These are phyloP conservation scores for Brachyhypopomus gauderio DNA, from an alignment of 2,113 vertebrate genomes.

Conservation along the genomic window DNA sequence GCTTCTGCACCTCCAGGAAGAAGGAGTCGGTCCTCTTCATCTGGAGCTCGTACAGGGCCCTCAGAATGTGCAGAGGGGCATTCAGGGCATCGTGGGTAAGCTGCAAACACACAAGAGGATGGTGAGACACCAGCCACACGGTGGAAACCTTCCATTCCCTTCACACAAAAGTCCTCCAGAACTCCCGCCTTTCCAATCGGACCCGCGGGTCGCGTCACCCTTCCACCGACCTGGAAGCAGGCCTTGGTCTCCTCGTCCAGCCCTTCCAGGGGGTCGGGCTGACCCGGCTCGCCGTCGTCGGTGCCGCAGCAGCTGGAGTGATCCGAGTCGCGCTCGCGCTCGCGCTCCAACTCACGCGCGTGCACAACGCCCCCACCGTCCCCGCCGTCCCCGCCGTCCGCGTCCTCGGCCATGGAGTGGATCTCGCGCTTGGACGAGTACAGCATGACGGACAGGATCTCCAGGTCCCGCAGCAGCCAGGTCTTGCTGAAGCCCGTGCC, in stretches of 20 bases:
- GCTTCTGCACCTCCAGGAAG: conserved; percentile 93
- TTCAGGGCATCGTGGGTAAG: conserved; percentile 95
- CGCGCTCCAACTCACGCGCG: conserved; percentile 58
- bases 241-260: conserved; percentile 96
- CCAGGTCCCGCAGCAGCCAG: conserved; percentile 93
- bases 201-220: too few species aligned
- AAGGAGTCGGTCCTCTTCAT: conserved; percentile 95
- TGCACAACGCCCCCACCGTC: conserved; percentile 56
- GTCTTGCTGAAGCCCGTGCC: conserved; percentile 98
- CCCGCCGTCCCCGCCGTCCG: conserved; percentile 56
- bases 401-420: conserved; percentile 80
- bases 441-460: conserved; percentile 96
- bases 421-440: conserved; percentile 95
- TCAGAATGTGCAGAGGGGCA: conserved; percentile 90
- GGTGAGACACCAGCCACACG: too few species aligned
- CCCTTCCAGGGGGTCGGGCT: conserved; percentile 88
- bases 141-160: too few species aligned
- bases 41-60: conserved; percentile 94
- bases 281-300: conserved; percentile 78
- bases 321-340: conserved; percentile 82
- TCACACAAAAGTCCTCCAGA: too few species aligned
- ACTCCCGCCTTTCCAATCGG: too few species aligned
- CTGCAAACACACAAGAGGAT: conserved; percentile 62
- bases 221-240: conserved; percentile 87
- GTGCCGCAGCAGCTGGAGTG: conserved; percentile 72